Percentiles rank a stretch among this genome's conserved stretches.
phyloP scores from a whole-genome alignment of 2,888 invertebrate genomes.

The Sericinus montela region DNA sequence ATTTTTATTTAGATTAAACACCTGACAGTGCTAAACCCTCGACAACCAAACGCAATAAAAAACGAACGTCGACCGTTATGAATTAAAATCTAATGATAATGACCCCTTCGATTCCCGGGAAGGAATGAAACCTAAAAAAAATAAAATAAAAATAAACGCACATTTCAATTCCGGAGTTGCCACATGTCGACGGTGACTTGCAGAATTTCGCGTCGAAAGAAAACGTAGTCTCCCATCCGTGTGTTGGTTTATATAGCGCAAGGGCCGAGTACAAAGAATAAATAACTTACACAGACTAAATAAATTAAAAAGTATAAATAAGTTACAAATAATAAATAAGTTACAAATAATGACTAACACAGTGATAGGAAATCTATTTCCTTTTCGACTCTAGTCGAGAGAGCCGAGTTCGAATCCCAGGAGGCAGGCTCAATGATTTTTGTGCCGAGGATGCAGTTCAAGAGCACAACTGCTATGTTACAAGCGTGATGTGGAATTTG shows the following conservation, averaged over 20 bases:
- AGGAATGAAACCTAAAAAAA: constrained; percentile 51
- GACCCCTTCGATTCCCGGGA: constrained; percentile 58
- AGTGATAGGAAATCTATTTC: too few relatives aligned
- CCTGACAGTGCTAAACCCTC: constrained; percentile 39
- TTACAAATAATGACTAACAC: too few relatives aligned
- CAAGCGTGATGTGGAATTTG: too few relatives aligned
- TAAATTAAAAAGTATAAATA: too few relatives aligned
- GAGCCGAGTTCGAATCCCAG: too few relatives aligned
- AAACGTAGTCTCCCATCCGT: constrained; percentile 22
- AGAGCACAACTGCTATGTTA: too few relatives aligned
- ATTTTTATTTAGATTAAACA: constrained; percentile 28
- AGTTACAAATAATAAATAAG: too few relatives aligned
- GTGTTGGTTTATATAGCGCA: constrained; percentile 1
- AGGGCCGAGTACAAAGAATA: too few relatives aligned
- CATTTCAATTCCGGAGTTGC: constrained; percentile 61
- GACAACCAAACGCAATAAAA: constrained; percentile 40
- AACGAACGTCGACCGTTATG: constrained; percentile 64
- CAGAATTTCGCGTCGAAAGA: constrained; percentile 31
- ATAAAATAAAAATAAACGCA: constrained; percentile 55
- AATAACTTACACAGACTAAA: too few relatives aligned
- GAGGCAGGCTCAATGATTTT: too few relatives aligned
- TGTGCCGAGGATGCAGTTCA: too few relatives aligned
- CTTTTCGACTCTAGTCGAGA: too few relatives aligned
- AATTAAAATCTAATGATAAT: constrained; percentile 71
- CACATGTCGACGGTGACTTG: constrained; percentile 74